Percentiles rank a stretch among this genome's conserved stretches.
These are phyloP conservation scores for Pterobdella sp. DNA, from an alignment of 2,888 invertebrate genomes.

Conservation along the genomic window DNA sequence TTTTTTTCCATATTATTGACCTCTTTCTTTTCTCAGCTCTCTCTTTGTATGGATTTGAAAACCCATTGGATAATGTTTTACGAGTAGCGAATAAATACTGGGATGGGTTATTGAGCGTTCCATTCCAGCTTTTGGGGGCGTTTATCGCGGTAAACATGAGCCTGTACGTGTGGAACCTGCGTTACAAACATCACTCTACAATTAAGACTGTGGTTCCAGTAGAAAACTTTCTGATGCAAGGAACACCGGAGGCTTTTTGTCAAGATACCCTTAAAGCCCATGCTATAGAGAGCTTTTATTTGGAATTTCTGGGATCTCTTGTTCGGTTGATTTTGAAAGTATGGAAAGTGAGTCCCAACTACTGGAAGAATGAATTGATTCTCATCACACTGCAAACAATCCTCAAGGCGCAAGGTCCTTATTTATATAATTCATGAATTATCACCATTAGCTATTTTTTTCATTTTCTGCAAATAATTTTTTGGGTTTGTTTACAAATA, in stretches of 20 bases:
- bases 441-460: too few relatives aligned
- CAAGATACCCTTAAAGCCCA: background rate
- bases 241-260: background rate
- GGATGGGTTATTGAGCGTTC: conserved; percentile 7
- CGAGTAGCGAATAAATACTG: conserved; percentile 1
- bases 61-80: background rate
- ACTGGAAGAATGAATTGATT: conserved; percentile 5
- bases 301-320: conserved; percentile 5
- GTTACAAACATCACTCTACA: background rate
- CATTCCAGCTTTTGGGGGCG: conserved; percentile 7
- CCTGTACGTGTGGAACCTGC: conserved; percentile 8
- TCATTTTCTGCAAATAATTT: too few relatives aligned
- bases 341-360: background rate
- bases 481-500: too few relatives aligned
- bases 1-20: conserved; percentile 5
- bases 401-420: conserved; percentile 3
- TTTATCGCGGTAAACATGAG: conserved; percentile 7
- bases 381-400: background rate
- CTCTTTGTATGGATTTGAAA: background rate
- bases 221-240: background rate
- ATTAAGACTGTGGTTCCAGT: background rate
- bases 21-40: background rate
- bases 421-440: too few relatives aligned
- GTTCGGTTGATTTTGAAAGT: background rate
- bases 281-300: background rate